A percentile compares a stretch with the other conserved stretches of the same genome.
phyloP scores from a whole-genome alignment of 2,888 invertebrate species.

The Eupeodes luniger region DNA sequence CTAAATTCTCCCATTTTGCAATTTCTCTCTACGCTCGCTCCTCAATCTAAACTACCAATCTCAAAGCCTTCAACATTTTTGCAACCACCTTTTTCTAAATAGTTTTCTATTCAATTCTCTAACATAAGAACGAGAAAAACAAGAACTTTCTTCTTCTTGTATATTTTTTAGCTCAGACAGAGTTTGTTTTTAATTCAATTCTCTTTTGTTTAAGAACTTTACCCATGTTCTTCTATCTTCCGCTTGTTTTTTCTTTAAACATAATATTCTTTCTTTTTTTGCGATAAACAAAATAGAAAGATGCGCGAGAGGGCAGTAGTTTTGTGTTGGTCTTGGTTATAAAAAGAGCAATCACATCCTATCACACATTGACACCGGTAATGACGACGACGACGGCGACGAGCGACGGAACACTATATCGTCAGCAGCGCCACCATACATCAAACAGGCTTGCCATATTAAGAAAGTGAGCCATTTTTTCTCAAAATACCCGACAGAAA shows the following conservation, averaged over 20 bases:
- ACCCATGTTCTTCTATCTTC: background rate
- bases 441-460: no score
- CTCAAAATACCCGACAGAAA: no score
- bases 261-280: background rate
- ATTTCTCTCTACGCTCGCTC: background rate
- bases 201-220: conserved; percentile 40
- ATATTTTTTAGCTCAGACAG: conserved; percentile 1
- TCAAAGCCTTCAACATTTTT: background rate
- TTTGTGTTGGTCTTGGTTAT: conserved; percentile 4
- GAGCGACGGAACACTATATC: background rate
- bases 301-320: background rate
- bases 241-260: background rate
- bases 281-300: conserved; percentile 25
- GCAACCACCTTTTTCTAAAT: conserved; percentile 3
- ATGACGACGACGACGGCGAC: background rate
- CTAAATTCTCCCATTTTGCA: conserved; percentile 4
- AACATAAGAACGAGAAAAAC: background rate
- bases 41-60: background rate
- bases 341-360: conserved; percentile 26
- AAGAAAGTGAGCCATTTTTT: no score
- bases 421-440: background rate
- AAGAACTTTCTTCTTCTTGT: conserved; percentile 32
- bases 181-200: conserved; percentile 47
- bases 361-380: conserved; percentile 15
- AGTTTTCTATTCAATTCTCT: background rate